Base-by-base conservation (phyloP, 2,888 invertebrate species). In the Tanypteryx hageni region DNA sequence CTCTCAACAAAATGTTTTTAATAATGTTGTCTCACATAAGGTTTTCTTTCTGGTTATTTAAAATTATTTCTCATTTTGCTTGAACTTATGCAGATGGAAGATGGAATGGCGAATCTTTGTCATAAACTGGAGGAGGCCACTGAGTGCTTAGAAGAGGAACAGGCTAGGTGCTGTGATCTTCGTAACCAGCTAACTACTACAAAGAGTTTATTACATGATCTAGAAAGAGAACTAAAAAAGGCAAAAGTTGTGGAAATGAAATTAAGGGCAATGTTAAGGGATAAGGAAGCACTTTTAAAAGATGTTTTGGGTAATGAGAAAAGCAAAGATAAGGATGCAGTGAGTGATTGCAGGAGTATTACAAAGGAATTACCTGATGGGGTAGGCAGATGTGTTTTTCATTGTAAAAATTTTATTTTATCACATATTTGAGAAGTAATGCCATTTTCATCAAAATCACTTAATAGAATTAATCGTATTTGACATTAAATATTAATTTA, bases 131-230 rank as follows among this genome's bases (percentile, higher is more conserved):
- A 92, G 61, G 93, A 93, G 11, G 83, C 92, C 9, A 91, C 92
- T 22, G 92, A 93, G 22, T 92, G 92, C 56, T 92, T 93, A 16
- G 93, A 93, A 58, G 92, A 93, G 64, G 92, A 93, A 44, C 92
- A 92, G 16, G 92, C 85, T 83, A 64, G 92, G 64, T 85, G 85
- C n/a, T 56, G 82, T 22, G 86, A 92, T 44, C 92, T 93, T 84
- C 92, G 93, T 64, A 4, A 31, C 44, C 89, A 89, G 44, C 44
- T 89, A 18, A 11, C 44, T 44, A 27, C 44, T 44, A 64, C 89
- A n/a, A 89, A 44, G 27, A 89, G 59, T 64, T 64, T 44, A 7
- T 64, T 89, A 44, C 3, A 64, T 31, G 44, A 61, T 18, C 10
- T 89, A 18, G 64, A 89, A 59, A 44, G 64, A 11, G 64, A 68